Conservation (phyloP, 2,113 vertebrate species). For the Vidua chalybeata region DNA sequence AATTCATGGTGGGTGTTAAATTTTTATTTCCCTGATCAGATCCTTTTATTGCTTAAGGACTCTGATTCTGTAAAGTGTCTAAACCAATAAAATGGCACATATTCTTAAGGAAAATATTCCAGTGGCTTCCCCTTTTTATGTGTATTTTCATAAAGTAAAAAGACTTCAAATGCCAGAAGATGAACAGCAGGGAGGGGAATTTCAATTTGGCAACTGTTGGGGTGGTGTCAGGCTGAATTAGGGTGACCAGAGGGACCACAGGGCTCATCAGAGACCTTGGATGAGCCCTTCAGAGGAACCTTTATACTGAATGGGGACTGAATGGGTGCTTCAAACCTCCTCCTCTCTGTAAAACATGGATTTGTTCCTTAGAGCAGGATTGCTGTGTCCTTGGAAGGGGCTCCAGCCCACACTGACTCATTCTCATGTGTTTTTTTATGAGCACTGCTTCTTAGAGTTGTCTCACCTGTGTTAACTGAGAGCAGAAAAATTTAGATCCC, state of each 20-base stretch:
- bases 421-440: background rate
- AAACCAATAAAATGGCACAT: conserved; percentile 53
- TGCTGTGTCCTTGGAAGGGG: background rate
- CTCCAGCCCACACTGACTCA: background rate
- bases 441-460: background rate
- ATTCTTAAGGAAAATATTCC: conserved; percentile 50
- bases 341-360: background rate
- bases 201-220: background rate
- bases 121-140: conserved; percentile 18
- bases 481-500: background rate
- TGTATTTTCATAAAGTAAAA: background rate
- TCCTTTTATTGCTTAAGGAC: conserved; percentile 49
- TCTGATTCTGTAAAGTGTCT: conserved; percentile 41
- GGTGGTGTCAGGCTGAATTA: background rate
- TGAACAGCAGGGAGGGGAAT: background rate
- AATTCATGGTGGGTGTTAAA: conserved; percentile 56
- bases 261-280: background rate
- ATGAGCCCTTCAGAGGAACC: background rate
- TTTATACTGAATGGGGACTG: background rate
- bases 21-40: conserved; percentile 58
- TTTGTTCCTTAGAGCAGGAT: background rate
- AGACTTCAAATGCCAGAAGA: background rate
- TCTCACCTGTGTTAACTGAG: background rate
- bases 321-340: background rate
- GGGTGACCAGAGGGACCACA: background rate